Evolutionary conservation across 64 coral and sea anemone species (phyloP).

Genomic region (Dendrophyllia cribrosa): DNA sequence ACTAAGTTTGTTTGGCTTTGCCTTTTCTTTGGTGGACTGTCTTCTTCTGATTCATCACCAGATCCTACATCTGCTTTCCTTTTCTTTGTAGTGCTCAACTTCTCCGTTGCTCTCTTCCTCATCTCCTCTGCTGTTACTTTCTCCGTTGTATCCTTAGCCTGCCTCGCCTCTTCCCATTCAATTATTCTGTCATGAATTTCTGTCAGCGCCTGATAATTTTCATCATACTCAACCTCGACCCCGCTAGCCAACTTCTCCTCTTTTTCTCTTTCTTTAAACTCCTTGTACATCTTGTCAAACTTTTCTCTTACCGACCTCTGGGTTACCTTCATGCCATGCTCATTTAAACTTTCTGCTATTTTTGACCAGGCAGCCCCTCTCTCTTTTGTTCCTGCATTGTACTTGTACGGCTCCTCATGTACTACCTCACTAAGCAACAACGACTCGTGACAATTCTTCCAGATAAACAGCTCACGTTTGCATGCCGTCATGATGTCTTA

Average conservation of each 20-base stretch:
- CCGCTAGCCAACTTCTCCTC: constrained; percentile 33
- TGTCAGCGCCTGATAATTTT: constrained; percentile 18
- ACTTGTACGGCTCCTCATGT: constrained; percentile 10
- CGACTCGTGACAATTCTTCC: too few species aligned
- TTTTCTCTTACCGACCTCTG: constrained; percentile 37
- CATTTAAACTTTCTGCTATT: constrained; percentile 6
- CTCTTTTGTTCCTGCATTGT: constrained; percentile 12
- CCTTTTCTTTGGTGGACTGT: neutral
- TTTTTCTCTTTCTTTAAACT: constrained; percentile 64
- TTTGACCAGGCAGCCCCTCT: constrained; percentile 42
- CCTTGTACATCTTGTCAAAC: constrained; percentile 52
- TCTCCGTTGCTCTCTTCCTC: constrained; percentile 11
- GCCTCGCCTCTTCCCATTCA: neutral
- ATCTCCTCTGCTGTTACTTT: constrained; percentile 31
- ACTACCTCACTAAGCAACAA: too few species aligned
- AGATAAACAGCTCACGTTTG: too few species aligned
- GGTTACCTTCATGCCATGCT: constrained; percentile 31
- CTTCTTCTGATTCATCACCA: neutral
- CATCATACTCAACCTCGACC: constrained; percentile 37
- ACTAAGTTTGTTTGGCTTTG: neutral
- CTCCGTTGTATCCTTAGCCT: neutral
- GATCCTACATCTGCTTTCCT: neutral
- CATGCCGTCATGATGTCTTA: too few species aligned
- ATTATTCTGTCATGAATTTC: constrained; percentile 23
- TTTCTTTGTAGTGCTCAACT: constrained; percentile 20